phyloP scores from a whole-genome alignment of 2,888 invertebrate species.

The Eupithecia abbreviata region DNA sequence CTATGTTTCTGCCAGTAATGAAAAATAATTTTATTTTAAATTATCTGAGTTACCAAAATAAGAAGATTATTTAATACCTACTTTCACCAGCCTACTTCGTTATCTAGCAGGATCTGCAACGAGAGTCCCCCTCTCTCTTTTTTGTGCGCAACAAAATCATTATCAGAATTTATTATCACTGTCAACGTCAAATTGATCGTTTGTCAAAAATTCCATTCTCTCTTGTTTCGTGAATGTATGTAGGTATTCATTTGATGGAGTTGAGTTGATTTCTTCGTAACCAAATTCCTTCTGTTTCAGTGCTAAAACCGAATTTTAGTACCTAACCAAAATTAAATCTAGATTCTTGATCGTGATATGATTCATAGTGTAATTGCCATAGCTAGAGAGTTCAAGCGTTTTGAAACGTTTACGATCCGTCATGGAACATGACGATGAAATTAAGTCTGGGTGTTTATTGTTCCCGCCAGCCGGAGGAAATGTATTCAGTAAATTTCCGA shows the following conservation, averaged over 20 bases:
- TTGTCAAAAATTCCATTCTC: slow-evolving; percentile 10
- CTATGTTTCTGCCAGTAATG: too few species aligned
- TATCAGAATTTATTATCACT: too few species aligned
- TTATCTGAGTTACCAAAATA: too few species aligned
- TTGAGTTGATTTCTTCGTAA: background rate
- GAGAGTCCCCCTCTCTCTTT: too few species aligned
- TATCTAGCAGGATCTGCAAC: too few species aligned
- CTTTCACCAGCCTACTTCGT: too few species aligned
- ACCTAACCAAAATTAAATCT: background rate
- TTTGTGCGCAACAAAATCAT: background rate
- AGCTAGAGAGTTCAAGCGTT: slow-evolving; percentile 32
- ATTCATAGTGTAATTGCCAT: slow-evolving; percentile 10
- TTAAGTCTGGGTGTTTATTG: slow-evolving; percentile 89
- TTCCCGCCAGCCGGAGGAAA: slow-evolving; percentile 87
- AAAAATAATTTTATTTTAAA: too few species aligned
- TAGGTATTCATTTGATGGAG: background rate
- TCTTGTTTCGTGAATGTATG: background rate
- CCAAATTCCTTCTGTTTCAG: background rate
- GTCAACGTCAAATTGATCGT: background rate
- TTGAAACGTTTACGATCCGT: slow-evolving; percentile 48
- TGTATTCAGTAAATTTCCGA: slow-evolving; percentile 89
- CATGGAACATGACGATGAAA: slow-evolving; percentile 90
- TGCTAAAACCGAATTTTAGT: background rate
- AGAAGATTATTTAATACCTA: too few species aligned
- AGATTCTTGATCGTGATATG: slow-evolving; percentile 21